phyloP scores from a whole-genome alignment of 2,113 vertebrate genomes.

The Microtus montanus region DNA sequence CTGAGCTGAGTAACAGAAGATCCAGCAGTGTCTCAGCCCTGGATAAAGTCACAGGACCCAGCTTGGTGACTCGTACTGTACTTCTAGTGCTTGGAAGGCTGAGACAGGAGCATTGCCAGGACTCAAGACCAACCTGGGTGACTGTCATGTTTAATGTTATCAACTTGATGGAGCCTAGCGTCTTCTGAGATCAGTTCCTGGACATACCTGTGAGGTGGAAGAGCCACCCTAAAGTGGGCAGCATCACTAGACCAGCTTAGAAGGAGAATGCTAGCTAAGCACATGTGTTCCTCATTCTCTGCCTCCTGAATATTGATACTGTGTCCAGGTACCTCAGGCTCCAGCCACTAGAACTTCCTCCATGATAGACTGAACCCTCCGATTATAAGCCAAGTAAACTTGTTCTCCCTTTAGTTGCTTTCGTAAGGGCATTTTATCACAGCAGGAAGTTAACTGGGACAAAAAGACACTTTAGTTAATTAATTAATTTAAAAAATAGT shows the following conservation, averaged over 20 bases:
- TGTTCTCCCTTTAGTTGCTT: neutral
- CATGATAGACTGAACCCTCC: no score
- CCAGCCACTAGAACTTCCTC: neutral
- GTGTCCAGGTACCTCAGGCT: neutral
- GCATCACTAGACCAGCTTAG: neutral
- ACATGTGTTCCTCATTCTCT: neutral
- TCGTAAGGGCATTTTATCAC: neutral
- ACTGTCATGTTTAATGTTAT: neutral
- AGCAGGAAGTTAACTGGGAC: neutral
- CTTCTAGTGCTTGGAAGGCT: neutral
- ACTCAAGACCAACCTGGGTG: neutral
- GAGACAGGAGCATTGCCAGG: neutral
- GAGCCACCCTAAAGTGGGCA: no score
- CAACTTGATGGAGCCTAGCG: neutral
- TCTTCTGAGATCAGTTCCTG: neutral
- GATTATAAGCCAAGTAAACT: no score
- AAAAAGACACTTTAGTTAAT: neutral
- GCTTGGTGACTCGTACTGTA: neutral
- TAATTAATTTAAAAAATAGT: neutral
- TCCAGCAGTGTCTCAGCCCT: neutral
- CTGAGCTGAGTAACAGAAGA: neutral
- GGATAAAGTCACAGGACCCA: neutral
- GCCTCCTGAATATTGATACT: neutral
- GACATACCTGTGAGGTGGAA: neutral
- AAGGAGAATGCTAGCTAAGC: neutral